phyloP scores from a whole-genome alignment of 2,888 invertebrate genomes.

The Hololepta plana region DNA sequence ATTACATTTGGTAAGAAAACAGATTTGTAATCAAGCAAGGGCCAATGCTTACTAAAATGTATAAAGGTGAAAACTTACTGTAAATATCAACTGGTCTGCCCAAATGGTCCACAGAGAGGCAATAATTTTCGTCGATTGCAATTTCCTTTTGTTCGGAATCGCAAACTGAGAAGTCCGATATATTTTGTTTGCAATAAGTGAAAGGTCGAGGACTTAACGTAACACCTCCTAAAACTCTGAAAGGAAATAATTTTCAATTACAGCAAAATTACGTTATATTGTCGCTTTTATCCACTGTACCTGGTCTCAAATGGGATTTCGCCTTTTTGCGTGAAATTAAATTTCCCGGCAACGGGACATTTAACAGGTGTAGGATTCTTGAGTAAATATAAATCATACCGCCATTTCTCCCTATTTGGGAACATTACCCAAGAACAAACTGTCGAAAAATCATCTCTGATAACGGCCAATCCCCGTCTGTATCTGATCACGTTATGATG shows the following conservation, averaged over 20 bases:
- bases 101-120: constrained; percentile 87
- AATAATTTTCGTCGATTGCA: constrained; percentile 87
- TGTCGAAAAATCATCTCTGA: constrained; percentile 77
- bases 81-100: constrained; percentile 92
- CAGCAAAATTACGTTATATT: neutral
- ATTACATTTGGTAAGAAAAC: neutral
- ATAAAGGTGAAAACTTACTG: constrained; percentile 36
- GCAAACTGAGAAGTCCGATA: constrained; percentile 91
- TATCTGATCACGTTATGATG: constrained; percentile 87
- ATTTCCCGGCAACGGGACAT: constrained; percentile 94
- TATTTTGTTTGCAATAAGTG: constrained; percentile 80
- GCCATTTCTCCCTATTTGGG: constrained; percentile 67
- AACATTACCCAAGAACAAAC: constrained; percentile 93
- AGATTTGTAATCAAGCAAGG: constrained; percentile 2
- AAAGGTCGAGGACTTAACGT: constrained; percentile 86
- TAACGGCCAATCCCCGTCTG: constrained; percentile 72
- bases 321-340: constrained; percentile 82
- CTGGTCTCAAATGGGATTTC: constrained; percentile 76
- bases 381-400: constrained; percentile 70
- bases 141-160: constrained; percentile 90
- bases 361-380: constrained; percentile 79
- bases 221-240: constrained; percentile 81
- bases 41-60: too few relatives aligned
- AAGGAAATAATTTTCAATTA: constrained; percentile 9
- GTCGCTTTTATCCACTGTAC: constrained; percentile 8